phyloP scores from a whole-genome alignment of 2,797 vertebrate genomes.

The Sebastiscus tertius region DNA sequence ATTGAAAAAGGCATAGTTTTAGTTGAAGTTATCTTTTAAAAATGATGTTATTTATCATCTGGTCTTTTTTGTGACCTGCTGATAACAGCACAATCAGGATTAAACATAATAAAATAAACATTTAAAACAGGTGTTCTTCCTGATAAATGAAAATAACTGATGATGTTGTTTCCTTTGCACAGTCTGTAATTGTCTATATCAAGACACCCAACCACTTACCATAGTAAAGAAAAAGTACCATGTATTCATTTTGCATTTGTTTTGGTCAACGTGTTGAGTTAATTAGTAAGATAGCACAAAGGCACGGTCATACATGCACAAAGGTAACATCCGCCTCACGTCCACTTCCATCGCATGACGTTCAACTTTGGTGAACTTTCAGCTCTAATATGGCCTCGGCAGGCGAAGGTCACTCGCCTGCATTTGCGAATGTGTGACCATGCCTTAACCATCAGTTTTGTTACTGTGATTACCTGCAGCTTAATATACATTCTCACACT shows the following conservation, averaged over 20 bases:
- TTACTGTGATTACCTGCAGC: background rate
- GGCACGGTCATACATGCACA: too few relatives aligned
- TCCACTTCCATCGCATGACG: too few relatives aligned
- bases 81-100: background rate
- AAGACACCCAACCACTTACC: background rate
- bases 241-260: background rate
- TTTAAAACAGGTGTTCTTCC: background rate
- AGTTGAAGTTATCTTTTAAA: background rate
- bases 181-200: background rate
- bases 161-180: background rate
- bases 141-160: background rate
- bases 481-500: background rate
- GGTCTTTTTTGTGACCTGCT: background rate
- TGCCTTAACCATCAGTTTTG: background rate
- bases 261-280: background rate
- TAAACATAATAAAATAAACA: background rate
- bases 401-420: too few relatives aligned
- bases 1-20: slow-evolving; percentile 25
- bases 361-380: too few relatives aligned
- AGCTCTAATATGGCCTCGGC: too few relatives aligned
- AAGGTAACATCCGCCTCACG: too few relatives aligned
- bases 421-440: too few relatives aligned
- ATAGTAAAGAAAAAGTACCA: background rate
- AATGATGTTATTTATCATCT: background rate
- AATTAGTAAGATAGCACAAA: background rate